phyloP scores from a whole-genome alignment of 2,113 vertebrate genomes.

The Salvelinus namaycush region DNA sequence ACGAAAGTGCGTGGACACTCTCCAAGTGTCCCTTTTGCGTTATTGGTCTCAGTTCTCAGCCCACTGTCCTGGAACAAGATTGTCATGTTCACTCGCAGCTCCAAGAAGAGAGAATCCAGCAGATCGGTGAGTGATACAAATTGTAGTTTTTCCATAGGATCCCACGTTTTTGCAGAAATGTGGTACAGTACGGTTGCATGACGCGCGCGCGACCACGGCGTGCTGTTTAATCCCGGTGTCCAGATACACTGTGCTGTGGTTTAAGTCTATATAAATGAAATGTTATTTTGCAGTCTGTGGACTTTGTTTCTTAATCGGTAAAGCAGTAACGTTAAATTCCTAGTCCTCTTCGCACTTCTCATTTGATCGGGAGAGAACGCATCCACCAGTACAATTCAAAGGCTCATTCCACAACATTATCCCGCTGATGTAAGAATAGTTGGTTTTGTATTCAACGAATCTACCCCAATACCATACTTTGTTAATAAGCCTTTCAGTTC shows the following conservation, averaged over 20 bases:
- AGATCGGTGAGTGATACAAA: constrained; percentile 79
- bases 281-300: neutral
- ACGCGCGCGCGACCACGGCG: too few relatives aligned
- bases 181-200: too few relatives aligned
- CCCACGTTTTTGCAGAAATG: too few relatives aligned
- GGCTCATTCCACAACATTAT: constrained; percentile 11
- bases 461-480: neutral
- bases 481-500: constrained; percentile 1
- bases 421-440: neutral
- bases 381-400: neutral
- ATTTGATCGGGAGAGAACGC: neutral
- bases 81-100: constrained; percentile 87
- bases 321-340: too few relatives aligned
- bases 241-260: too few relatives aligned
- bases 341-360: neutral
- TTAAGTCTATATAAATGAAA: too few relatives aligned
- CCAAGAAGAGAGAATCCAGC: constrained; percentile 80
- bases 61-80: constrained; percentile 27
- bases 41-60: neutral
- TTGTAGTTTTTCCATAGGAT: constrained; percentile 1
- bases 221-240: too few relatives aligned
- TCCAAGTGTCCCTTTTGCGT: constrained; percentile 9
- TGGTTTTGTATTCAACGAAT: neutral
- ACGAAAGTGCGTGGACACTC: constrained; percentile 15
- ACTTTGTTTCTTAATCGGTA: neutral